Base-by-base conservation (phyloP, 2,797 vertebrate genomes). In the Myotis daubentonii region DNA sequence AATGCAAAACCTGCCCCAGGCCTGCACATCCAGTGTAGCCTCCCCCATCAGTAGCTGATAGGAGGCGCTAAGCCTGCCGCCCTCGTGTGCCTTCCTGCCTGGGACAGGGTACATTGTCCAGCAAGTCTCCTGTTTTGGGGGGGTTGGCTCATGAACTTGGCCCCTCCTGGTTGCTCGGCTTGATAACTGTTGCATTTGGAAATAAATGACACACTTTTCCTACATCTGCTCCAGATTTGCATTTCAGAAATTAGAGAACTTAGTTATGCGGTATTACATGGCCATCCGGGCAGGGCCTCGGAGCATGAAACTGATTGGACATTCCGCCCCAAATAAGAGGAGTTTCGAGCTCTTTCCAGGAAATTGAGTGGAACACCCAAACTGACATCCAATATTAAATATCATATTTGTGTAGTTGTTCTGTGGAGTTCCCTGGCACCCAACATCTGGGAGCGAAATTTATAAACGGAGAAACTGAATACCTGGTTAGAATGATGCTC, bases 361-460 rank as follows among this genome's bases (percentile, higher is more conserved):
- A 98, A 98, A 98, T 98, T 98, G 98, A 98, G 98, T 98, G 98
- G 98, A 98, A 98, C 98, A 98, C 98, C 97, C 98, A 97, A 98
- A 98, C 98, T 98, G 98, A 98, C 98, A 98, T 98, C 97, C 66
- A 28, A 95, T 98, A 98, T 98, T 98, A 98, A 98, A 97, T 97
- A 97, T 97, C 98, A 91, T 97, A 98, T 98, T 97, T 97, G 97
- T 96, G 89, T 74, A 94, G 97, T 95, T 91, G 95, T 92, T 97
- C 97, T 66, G 94, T 92, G 85, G 94, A 95, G 96, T 96, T 98
- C 47, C 47, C 97, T 97, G 98, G 98, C 98, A 97, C 93, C 55
- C 92, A 94, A 97, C 98, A 98, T 98, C 98, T 98, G 98, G 98
- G 98, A 98, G 97, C 95, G 44, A 95, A 2, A 96, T 95, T 97